Percentiles rank a stretch among this genome's conserved stretches.
phyloP scores from a whole-genome alignment of 2,113 vertebrate genomes.

The Microcebus jonahi region DNA sequence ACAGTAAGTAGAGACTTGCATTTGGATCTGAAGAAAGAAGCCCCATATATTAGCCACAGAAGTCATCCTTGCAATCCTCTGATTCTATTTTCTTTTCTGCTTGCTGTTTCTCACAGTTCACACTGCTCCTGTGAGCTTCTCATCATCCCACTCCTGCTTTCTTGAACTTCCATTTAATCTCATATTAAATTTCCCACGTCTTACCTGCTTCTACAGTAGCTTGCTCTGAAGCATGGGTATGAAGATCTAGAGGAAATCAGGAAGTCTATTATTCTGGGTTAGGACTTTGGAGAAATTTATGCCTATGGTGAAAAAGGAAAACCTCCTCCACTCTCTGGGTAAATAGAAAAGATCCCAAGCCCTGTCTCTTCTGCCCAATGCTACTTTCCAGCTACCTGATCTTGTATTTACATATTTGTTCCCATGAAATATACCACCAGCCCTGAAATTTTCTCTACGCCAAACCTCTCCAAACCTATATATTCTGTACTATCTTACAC shows the following conservation, averaged over 20 bases:
- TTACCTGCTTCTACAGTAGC: not conserved
- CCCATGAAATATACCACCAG: not conserved
- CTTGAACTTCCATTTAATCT: not conserved
- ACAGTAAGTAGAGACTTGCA: conserved; percentile 26
- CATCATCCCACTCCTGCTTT: not conserved
- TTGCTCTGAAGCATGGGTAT: not conserved
- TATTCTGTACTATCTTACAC: too few relatives aligned
- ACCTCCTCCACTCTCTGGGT: not conserved
- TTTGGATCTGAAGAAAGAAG: conserved; percentile 8
- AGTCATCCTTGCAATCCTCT: not conserved
- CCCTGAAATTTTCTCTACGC: not conserved
- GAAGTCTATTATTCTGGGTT: not conserved
- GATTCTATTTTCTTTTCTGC: not conserved
- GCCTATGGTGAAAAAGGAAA: not conserved
- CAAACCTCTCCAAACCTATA: not conserved
- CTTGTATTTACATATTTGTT: too few relatives aligned
- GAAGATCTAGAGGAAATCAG: not conserved
- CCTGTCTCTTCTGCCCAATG: not conserved
- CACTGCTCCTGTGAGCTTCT: not conserved
- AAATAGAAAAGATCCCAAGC: not conserved
- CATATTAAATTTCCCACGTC: not conserved
- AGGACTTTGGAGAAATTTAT: not conserved
- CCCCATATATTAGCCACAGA: not conserved
- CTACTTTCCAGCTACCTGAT: not conserved
- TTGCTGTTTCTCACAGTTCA: conserved; percentile 39